A percentile compares a stretch with the other conserved stretches of the same genome.
Conservation (phyloP, 2,888 invertebrate species). For the Athalia rosae region DNA sequence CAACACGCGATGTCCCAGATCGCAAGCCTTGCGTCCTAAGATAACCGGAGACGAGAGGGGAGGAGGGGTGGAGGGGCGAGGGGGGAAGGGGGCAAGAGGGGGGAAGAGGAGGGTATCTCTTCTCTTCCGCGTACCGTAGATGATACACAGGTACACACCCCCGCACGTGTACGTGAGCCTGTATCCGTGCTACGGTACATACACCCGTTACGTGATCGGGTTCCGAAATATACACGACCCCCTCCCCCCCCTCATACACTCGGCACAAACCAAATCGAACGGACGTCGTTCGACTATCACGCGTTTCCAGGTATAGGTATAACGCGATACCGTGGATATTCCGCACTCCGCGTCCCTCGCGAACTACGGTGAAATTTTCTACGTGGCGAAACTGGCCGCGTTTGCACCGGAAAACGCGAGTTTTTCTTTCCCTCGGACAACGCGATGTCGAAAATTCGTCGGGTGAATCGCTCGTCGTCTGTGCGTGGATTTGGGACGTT, state of each 20-base stretch:
- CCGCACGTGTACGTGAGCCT: not conserved
- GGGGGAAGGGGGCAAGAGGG: too few relatives aligned
- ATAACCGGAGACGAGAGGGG: conserved; percentile 4
- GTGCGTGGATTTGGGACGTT: not conserved
- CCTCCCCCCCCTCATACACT: too few relatives aligned
- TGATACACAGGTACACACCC: conserved; percentile 9
- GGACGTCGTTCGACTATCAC: not conserved
- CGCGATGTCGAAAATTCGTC: not conserved
- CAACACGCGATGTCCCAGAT: not conserved
- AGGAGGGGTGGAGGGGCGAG: not conserved
- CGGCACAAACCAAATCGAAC: conserved; percentile 24
- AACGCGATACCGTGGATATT: too few relatives aligned
- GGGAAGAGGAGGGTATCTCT: not conserved
- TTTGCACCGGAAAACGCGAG: conserved; percentile 10
- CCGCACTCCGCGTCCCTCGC: conserved; percentile 7
- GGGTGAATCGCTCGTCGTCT: too few relatives aligned
- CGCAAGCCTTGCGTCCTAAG: conserved; percentile 29
- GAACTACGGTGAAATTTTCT: conserved; percentile 14
- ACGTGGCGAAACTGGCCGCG: conserved; percentile 30
- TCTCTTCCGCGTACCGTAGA: not conserved
- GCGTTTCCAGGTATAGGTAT: not conserved
- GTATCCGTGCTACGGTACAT: not conserved
- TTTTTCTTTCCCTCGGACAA: not conserved
- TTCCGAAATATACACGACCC: conserved; percentile 18
- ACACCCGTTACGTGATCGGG: conserved; percentile 35